A percentile compares a stretch with the other conserved stretches of the same genome.
phyloP scores from a whole-genome alignment of 2,888 invertebrate species.

The Pilophorus perplexus region DNA sequence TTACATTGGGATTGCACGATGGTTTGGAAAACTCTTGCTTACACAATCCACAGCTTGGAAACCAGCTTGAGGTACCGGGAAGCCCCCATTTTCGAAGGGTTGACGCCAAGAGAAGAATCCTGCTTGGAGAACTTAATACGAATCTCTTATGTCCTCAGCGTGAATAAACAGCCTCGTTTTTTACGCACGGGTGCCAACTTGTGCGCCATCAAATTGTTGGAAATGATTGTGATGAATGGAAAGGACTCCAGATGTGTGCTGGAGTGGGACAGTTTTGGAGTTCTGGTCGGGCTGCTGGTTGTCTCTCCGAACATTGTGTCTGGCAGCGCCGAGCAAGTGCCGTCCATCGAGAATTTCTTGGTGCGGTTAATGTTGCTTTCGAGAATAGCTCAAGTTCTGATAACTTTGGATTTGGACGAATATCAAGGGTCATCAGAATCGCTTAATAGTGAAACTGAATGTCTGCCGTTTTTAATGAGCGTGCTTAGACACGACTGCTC shows the following conservation, averaged over 20 bases:
- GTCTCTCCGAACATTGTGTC: conserved; percentile 68
- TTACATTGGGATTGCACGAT: conserved; percentile 56
- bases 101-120: conserved; percentile 73
- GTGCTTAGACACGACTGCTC: conserved; percentile 1
- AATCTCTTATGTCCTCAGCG: conserved; percentile 54
- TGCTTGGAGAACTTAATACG: conserved; percentile 71
- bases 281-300: conserved; percentile 72
- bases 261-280: conserved; percentile 80
- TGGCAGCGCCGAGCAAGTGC: conserved; percentile 31
- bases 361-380: conserved; percentile 56
- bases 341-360: conserved; percentile 52
- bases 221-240: conserved; percentile 56
- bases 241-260: conserved; percentile 57
- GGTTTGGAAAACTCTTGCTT: conserved; percentile 70
- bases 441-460: conserved; percentile 49
- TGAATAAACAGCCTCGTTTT: conserved; percentile 53
- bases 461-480: conserved; percentile 26
- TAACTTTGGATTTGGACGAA: conserved; percentile 49
- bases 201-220: too few relatives aligned
- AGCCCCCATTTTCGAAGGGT: conserved; percentile 70
- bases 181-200: too few relatives aligned
- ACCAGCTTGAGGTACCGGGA: conserved; percentile 66
- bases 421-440: background rate
- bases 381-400: conserved; percentile 51
- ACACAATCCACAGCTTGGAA: conserved; percentile 74